Base-by-base conservation (phyloP, 35 echinoderm and acorn worm genomes). In the Apostichopus parvimensis region DNA sequence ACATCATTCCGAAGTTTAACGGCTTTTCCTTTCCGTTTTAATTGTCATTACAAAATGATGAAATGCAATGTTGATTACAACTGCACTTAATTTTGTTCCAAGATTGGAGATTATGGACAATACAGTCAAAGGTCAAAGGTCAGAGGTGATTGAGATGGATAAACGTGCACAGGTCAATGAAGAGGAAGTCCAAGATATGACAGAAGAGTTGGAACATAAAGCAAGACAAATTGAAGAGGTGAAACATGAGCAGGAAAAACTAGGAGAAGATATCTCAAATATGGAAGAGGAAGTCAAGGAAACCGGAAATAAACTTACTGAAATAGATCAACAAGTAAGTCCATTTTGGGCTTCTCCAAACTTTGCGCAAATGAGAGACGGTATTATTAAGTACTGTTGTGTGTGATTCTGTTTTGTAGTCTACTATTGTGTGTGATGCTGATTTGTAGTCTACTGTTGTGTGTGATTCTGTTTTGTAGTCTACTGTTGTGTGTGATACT, bases 291-390 rank as follows among this genome's bases (percentile, higher is more conserved):
- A 94, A 64, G 93, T 97, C 14, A 93, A 95, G 55, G 95, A 97
- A 28, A 97, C 93, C 4, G 87, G 93, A 9, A 91, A 91, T 20
- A 94, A 93, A 54, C 86, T 97, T 10, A 93, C 92, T 58, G 95
- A 95, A 87, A 97, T 97, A 45, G 95, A 94, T 56, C 91, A 94
- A 25, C 94, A 95, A 78, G 95, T 97, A 82, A 64, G 56, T 76
- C 10, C 9, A 52, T 55, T 82, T 82, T 53, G 5, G 7, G 34
- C 79, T 8, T 17, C 55, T 82, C 11, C 25, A 17, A 56, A 54
- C 11, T 4, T 34, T 34, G 28, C 1, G 28, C 28, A 34, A 34
- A 34, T 34, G 28, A 34, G 28, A 34, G 28, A 34, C 28, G 28
- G 28, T 34, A 1, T 34, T 34, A 34, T 2, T 34, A 34, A 34